These are phyloP conservation scores for fruit fly (Drosophila melanogaster) DNA, from an alignment of 1,140 invertebrate genomes.

Conservation along the genomic window DNA sequence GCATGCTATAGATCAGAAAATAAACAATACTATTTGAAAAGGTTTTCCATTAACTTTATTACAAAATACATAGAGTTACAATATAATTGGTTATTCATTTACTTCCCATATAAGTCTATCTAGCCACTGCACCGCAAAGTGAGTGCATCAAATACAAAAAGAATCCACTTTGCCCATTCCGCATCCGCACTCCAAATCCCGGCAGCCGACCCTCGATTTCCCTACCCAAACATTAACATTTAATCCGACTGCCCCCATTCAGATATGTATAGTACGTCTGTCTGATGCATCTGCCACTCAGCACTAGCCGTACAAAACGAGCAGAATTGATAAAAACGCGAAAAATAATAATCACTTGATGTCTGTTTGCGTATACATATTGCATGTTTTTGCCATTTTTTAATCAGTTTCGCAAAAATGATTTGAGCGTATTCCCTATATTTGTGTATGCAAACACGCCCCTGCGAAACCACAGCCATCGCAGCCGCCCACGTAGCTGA, in stretches of 20 bases:
- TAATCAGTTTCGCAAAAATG: conserved; percentile 52
- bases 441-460: conserved; percentile 2
- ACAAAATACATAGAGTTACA: conserved; percentile 40
- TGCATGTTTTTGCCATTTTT: conserved; percentile 45
- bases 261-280: conserved; percentile 8
- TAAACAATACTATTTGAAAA: no score
- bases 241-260: conserved; percentile 39
- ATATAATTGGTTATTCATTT: conserved; percentile 22
- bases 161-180: conserved; percentile 11
- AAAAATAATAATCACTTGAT: conserved; percentile 47
- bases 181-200: conserved; percentile 5
- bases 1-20: no score
- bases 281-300: conserved; percentile 56
- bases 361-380: conserved; percentile 41
- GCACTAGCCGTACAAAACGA: conserved; percentile 16
- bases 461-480: neutral
- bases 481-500: conserved; percentile 17
- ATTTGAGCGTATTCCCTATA: conserved; percentile 31
- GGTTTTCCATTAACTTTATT: conserved; percentile 18
- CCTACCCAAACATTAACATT: conserved; percentile 54
- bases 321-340: conserved; percentile 46
- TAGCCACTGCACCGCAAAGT: conserved; percentile 22
- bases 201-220: neutral
- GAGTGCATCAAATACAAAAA: conserved; percentile 21
- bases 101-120: conserved; percentile 35